Percentiles rank a stretch among this genome's conserved stretches.
These are phyloP conservation scores for Eriosoma lanigerum DNA, from an alignment of 1,140 invertebrate species.

Conservation along the genomic window DNA sequence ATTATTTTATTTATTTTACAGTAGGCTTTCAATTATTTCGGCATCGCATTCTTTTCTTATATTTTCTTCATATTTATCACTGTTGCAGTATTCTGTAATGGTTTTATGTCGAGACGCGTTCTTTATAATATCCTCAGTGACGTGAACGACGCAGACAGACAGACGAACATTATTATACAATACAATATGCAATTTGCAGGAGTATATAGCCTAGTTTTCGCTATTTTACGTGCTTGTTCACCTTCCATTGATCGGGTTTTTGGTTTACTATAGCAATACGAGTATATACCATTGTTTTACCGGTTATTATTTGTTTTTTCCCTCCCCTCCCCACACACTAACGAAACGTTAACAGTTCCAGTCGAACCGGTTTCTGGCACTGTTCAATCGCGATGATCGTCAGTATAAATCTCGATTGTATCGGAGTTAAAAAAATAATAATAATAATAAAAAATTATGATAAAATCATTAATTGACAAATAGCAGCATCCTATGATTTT, in stretches of 20 bases:
- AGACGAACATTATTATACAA: constrained; percentile 25
- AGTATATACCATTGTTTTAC: constrained; percentile 30
- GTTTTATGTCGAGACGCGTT: not conserved
- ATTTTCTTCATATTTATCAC: no score
- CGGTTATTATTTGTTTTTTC: constrained; percentile 38
- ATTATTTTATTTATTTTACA: no score
- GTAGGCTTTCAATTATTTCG: no score
- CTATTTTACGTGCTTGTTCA: constrained; percentile 46
- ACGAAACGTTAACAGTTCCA: constrained; percentile 39
- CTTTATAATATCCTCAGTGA: not conserved
- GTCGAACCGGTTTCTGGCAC: constrained; percentile 35
- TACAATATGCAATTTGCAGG: constrained; percentile 20
- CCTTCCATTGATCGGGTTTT: constrained; percentile 39
- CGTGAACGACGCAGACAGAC: constrained; percentile 24
- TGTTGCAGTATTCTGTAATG: no score
- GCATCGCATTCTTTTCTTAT: no score
- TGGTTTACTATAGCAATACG: not conserved
- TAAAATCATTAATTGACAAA: constrained; percentile 48
- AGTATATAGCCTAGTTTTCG: constrained; percentile 41
- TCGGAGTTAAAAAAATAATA: constrained; percentile 9
- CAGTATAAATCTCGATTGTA: not conserved
- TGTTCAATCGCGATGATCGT: constrained; percentile 15
- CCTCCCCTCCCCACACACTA: no score
- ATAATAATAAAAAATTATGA: not conserved
- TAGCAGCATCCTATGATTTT: constrained; percentile 19